Evolutionary conservation across 2,888 invertebrate species (phyloP).

Genomic region (Ophion ellenae): DNA sequence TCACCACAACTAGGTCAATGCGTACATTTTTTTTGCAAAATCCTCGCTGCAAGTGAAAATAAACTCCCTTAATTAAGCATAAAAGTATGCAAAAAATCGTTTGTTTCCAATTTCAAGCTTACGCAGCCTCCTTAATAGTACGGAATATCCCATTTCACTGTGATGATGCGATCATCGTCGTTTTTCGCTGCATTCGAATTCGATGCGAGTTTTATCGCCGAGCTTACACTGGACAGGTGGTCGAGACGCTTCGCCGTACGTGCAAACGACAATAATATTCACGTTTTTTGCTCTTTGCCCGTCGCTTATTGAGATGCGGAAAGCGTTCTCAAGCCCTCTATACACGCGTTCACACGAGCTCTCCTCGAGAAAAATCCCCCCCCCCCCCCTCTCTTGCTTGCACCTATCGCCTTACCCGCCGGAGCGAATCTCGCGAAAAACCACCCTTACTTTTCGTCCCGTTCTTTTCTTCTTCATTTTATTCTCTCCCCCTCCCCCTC

Average conservation of each 20-base stretch:
- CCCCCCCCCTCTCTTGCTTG: neutral
- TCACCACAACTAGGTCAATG: too few relatives aligned
- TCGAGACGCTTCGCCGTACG: neutral
- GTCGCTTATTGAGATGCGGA: slow-evolving; percentile 15
- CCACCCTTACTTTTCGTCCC: neutral
- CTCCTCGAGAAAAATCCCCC: slow-evolving; percentile 30
- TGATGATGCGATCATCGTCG: too few relatives aligned
- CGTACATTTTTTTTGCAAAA: too few relatives aligned
- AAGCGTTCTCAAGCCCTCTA: too few relatives aligned
- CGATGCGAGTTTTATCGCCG: too few relatives aligned
- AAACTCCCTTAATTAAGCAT: too few relatives aligned
- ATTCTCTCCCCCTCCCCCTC: neutral
- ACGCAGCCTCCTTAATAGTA: too few relatives aligned
- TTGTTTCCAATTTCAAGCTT: too few relatives aligned
- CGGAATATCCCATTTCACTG: too few relatives aligned
- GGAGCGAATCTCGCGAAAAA: slow-evolving; percentile 14
- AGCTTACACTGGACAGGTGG: neutral
- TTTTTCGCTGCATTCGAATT: too few relatives aligned
- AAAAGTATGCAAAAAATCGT: too few relatives aligned
- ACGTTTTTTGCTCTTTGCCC: slow-evolving; percentile 3
- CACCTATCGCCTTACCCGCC: neutral
- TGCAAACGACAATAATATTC: slow-evolving; percentile 32
- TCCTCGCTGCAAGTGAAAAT: too few relatives aligned
- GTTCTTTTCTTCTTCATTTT: slow-evolving; percentile 16
- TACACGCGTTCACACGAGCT: neutral